Evolutionary conservation across 2,888 invertebrate genomes (phyloP), one percentile per base, ranked within the genome.

Genomic region (Masnerella sp.): DNA sequence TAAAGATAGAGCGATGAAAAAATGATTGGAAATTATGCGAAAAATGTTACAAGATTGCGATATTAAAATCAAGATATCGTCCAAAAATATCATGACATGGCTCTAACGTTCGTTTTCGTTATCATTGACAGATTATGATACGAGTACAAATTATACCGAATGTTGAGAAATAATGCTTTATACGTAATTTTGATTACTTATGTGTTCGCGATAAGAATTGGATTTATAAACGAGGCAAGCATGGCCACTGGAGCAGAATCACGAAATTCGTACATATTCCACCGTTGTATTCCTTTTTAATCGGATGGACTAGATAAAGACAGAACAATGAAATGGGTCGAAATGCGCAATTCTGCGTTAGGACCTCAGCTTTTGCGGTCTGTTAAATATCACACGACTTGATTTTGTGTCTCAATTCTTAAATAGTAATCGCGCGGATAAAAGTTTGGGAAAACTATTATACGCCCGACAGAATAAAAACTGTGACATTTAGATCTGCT

Each of bases 371-470:
- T 40, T 49, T 54, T 58, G 30, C 22, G 45, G 9, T 58, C 25
- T 52, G 34, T 64, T 25, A 54, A n/a, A 42, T 72, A 65, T 72
- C 72, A 52, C 59, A 67, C 43, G 32, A 51, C 15, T 38, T 36
- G 14, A 49, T 38, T 18, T 34, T 43, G 43, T 32, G 45, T 28
- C 5, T 62, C 40, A 18, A n/a, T n/a, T n/a, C 40, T 56, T 36
- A 51, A 36, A 32, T 38, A 49, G 25, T 22, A 5, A 62, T 52
- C 62, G 68, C 58, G 49, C 58, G 40, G 45, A 68, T 64, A 74
- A 64, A 68, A 74, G 73, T 68, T 65, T 62, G 73, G 51, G 58
- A 62, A 73, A 62, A 68, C 68, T 17, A 32, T 43, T 62, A 56
- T 67, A 54, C 65, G 54, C 43, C 15, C 51, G 71, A 59, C 12